A percentile compares a stretch with the other conserved stretches of the same genome.
Conservation (phyloP, 1,140 invertebrate genomes). For the Diachasmimorpha longicaudata region DNA sequence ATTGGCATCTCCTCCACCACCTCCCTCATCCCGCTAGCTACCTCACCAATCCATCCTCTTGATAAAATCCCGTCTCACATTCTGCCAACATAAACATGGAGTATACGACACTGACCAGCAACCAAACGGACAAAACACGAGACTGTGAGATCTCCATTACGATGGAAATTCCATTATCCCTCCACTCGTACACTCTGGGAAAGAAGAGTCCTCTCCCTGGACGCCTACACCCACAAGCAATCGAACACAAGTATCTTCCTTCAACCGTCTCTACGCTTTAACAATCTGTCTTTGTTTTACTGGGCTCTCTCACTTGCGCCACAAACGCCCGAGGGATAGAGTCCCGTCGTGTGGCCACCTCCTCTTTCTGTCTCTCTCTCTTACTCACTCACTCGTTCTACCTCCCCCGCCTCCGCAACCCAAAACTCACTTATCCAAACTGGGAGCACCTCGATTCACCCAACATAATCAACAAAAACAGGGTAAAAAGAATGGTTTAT, state of each 20-base stretch:
- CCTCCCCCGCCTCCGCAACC: background rate
- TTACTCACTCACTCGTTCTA: background rate
- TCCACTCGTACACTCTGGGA: background rate
- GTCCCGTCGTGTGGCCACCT: constrained; percentile 1
- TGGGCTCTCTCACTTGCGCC: background rate
- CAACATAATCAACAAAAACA: background rate
- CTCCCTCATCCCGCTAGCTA: background rate
- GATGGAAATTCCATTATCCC: constrained; percentile 30
- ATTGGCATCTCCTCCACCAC: background rate
- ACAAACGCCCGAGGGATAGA: background rate
- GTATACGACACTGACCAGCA: constrained; percentile 18
- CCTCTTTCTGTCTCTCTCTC: background rate
- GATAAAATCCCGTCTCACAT: constrained; percentile 6
- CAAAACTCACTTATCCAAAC: background rate
- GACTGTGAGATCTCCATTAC: constrained; percentile 27
- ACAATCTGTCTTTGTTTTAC: background rate
- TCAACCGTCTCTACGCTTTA: background rate
- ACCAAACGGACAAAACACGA: constrained; percentile 23
- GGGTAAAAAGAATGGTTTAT: background rate
- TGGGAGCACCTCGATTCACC: background rate
- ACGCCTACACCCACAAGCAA: constrained; percentile 24
- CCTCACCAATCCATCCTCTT: background rate
- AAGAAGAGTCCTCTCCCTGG: constrained; percentile 24
- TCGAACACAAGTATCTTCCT: constrained; percentile 23
- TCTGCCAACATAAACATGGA: constrained; percentile 19